Evolutionary conservation across 2,888 invertebrate genomes (phyloP).

Genomic region (Epiperipatus broadwayi): DNA sequence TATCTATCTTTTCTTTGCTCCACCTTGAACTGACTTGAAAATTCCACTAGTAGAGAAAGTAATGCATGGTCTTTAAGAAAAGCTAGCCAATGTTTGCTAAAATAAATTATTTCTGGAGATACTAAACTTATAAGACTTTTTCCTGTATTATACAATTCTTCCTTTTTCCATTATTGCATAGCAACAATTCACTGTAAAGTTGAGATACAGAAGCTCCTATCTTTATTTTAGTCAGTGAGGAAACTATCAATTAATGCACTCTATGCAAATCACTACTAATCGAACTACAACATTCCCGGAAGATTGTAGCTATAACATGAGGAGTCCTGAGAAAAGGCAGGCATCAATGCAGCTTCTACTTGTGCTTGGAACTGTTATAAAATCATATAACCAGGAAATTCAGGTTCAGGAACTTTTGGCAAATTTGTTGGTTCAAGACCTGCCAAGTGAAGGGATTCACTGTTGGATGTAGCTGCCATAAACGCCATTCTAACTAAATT

Average conservation of each 20-base stretch:
- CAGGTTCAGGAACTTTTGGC: constrained; percentile 83
- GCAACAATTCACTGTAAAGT: too few species aligned
- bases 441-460: constrained; percentile 72
- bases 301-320: too few species aligned
- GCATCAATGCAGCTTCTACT: constrained; percentile 80
- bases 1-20: too few species aligned
- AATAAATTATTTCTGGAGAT: constrained; percentile 70
- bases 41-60: constrained; percentile 67
- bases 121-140: constrained; percentile 59
- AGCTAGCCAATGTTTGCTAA: constrained; percentile 86
- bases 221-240: constrained; percentile 72
- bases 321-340: constrained; percentile 88
- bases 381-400: constrained; percentile 81
- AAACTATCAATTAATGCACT: constrained; percentile 86
- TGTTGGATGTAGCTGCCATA: constrained; percentile 93
- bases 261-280: constrained; percentile 87
- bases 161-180: too few species aligned
- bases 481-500: constrained; percentile 98
- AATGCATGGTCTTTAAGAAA: constrained; percentile 87
- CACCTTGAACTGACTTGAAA: too few species aligned
- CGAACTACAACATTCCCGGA: constrained; percentile 67
- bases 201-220: too few species aligned
- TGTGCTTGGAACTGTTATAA: constrained; percentile 95
- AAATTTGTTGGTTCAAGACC: constrained; percentile 69
- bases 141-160: too few species aligned